A percentile compares a stretch with the other conserved stretches of the same genome.
These are phyloP conservation scores for Bos indicus DNA, from an alignment of 2,113 vertebrate species.

Conservation along the genomic window DNA sequence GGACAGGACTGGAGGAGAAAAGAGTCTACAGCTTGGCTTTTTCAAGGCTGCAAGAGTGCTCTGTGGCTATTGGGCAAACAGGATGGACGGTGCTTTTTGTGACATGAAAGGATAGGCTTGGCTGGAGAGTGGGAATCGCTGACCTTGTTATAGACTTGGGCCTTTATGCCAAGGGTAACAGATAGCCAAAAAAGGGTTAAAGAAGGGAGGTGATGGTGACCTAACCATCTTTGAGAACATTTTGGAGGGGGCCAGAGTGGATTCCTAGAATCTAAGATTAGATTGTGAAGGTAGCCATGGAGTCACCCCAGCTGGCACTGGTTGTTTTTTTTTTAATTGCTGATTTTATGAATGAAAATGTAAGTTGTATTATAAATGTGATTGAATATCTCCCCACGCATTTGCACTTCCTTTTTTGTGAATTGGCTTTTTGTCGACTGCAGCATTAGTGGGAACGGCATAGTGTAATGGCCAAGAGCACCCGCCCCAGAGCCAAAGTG, in stretches of 20 bases:
- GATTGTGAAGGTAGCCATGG: neutral
- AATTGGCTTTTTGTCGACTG: neutral
- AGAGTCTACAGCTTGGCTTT: neutral
- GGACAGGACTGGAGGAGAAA: neutral
- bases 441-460: no score
- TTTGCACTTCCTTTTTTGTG: neutral
- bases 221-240: neutral
- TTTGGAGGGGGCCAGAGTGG: neutral
- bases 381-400: neutral
- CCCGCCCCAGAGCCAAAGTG: neutral
- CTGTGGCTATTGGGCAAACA: neutral
- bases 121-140: neutral
- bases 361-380: neutral
- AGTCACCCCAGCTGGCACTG: neutral
- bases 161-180: neutral
- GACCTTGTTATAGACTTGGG: neutral
- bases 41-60: neutral
- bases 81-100: neutral
- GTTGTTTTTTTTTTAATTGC: neutral
- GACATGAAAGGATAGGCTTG: neutral
- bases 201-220: neutral
- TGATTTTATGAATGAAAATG: neutral
- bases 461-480: neutral
- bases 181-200: neutral
- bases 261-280: neutral